Percentiles rank a stretch among this genome's conserved stretches.
phyloP scores from a whole-genome alignment of 37 sponge, comb jelly and placozoan species.

The Aplysina aerophoba region DNA sequence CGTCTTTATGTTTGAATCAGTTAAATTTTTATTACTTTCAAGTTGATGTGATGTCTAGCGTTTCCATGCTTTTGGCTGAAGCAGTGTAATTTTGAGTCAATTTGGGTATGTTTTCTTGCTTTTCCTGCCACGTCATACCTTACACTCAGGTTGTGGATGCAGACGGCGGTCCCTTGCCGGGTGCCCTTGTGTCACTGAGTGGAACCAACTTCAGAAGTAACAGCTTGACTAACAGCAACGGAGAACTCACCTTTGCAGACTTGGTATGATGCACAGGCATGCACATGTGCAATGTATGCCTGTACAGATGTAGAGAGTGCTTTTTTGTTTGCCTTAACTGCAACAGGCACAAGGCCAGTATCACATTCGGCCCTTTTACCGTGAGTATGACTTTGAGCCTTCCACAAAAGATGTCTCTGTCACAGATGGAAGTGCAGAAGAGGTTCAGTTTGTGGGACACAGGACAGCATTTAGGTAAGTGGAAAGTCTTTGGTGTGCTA shows the following conservation, averaged over 20 bases:
- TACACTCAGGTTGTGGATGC: constrained; percentile 30
- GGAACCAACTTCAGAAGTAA: constrained; percentile 71
- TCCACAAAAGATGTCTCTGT: constrained; percentile 55
- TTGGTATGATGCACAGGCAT: constrained; percentile 48
- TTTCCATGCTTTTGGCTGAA: too few relatives aligned
- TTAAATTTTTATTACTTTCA: too few relatives aligned
- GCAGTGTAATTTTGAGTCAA: too few relatives aligned
- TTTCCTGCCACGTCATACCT: not conserved
- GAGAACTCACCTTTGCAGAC: constrained; percentile 44
- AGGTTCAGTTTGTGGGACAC: constrained; percentile 46
- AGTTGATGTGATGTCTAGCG: too few relatives aligned
- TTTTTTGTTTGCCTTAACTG: not conserved
- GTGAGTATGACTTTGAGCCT: constrained; percentile 81
- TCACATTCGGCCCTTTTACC: constrained; percentile 71
- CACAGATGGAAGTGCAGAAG: constrained; percentile 33
- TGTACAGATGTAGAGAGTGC: not conserved
- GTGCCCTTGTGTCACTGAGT: constrained; percentile 76
- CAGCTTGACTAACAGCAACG: constrained; percentile 54
- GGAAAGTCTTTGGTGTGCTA: too few relatives aligned
- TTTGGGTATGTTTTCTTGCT: not conserved
- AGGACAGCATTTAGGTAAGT: constrained; percentile 79
- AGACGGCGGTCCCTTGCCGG: constrained; percentile 38
- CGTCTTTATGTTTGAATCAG: too few relatives aligned
- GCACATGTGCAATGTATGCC: not conserved
- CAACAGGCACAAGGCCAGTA: constrained; percentile 81